These are phyloP conservation scores for Paedocypris sp. DNA, from an alignment of 2,113 vertebrate species.

Conservation along the genomic window DNA sequence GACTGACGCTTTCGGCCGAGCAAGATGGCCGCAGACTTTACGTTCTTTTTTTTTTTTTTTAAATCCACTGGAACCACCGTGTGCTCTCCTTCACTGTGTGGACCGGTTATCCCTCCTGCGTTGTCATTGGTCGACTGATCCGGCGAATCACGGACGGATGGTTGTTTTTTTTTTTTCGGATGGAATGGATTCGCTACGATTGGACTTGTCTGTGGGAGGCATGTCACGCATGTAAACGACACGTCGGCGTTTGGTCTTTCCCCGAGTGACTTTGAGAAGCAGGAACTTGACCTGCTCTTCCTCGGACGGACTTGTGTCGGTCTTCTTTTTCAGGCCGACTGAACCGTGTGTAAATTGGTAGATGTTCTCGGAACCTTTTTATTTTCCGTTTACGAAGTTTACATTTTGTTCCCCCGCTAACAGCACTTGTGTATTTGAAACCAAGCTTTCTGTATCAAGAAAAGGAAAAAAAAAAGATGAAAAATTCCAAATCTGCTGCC, in stretches of 20 bases:
- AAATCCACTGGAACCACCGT: constrained; percentile 20
- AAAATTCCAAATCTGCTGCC: constrained; percentile 40
- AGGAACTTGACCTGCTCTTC: no score
- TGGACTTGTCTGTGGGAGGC: constrained; percentile 15
- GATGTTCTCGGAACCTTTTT: constrained; percentile 31
- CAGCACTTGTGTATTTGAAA: constrained; percentile 65
- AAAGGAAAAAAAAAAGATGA: constrained; percentile 45
- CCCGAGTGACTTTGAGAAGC: constrained; percentile 12
- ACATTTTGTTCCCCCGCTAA: constrained; percentile 42
- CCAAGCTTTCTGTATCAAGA: constrained; percentile 43
- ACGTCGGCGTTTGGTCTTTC: constrained; percentile 27
- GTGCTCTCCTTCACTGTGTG: constrained; percentile 28
- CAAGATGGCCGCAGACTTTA: neutral
- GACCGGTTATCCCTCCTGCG: neutral
- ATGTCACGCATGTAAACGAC: constrained; percentile 23
- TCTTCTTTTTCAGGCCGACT: constrained; percentile 1
- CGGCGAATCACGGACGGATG: neutral
- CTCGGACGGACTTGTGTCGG: neutral
- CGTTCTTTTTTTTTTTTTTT: neutral
- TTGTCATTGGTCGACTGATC: neutral
- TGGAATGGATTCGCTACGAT: neutral
- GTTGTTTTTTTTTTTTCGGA: neutral
- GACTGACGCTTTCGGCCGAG: neutral
- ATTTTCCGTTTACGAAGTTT: constrained; percentile 30
- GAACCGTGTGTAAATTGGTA: constrained; percentile 14